Percentiles rank a stretch among this genome's conserved stretches.
Evolutionary conservation across 2,797 vertebrate species (phyloP).

Genomic region (Pangasius macronema): DNA sequence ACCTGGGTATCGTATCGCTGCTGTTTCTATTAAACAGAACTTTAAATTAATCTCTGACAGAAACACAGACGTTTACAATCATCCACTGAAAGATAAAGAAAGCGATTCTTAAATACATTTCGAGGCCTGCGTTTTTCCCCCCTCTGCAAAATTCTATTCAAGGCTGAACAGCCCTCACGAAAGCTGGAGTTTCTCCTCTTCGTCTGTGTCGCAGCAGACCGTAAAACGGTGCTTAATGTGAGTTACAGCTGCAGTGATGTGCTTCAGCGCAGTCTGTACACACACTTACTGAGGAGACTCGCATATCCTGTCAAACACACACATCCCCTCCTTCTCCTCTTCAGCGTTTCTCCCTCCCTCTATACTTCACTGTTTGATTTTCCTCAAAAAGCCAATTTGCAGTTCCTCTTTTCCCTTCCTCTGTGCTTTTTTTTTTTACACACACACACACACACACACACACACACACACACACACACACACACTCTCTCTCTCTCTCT

Average conservation of each 20-base stretch:
- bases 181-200: slow-evolving; percentile 59
- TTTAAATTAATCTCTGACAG: neutral
- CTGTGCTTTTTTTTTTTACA: neutral
- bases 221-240: slow-evolving; percentile 53
- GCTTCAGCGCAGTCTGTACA: slow-evolving; percentile 19
- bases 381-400: slow-evolving; percentile 2
- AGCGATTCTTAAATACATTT: neutral
- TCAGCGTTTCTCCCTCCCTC: neutral
- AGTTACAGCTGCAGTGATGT: slow-evolving; percentile 42
- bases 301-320: slow-evolving; percentile 24
- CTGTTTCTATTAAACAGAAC: neutral
- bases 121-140: neutral
- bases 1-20: neutral
- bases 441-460: neutral
- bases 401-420: neutral
- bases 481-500: neutral
- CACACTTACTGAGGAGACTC: slow-evolving; percentile 31
- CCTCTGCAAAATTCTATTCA: slow-evolving; percentile 65
- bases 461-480: neutral
- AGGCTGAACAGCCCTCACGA: slow-evolving; percentile 74
- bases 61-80: neutral
- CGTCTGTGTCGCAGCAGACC: slow-evolving; percentile 1
- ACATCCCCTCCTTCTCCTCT: neutral
- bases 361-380: slow-evolving; percentile 14
- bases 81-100: too few relatives aligned